Percentiles rank a stretch among this genome's conserved stretches.
These are phyloP conservation scores for Cacatua alba DNA, from an alignment of 2,113 vertebrate species.

Conservation along the genomic window DNA sequence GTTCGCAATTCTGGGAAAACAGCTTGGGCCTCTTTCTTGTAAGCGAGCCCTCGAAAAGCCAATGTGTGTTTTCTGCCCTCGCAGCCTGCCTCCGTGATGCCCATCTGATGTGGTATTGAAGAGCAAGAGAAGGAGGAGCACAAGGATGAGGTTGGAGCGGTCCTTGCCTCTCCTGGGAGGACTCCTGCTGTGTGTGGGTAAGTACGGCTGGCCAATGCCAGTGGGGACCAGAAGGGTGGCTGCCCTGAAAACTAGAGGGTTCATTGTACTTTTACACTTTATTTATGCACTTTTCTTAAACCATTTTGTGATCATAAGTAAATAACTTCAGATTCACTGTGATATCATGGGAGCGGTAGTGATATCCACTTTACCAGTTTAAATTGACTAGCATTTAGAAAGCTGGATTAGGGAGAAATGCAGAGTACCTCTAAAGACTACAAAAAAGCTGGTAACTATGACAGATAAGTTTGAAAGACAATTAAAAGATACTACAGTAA, in stretches of 20 bases:
- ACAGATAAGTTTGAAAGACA: rapidly evolving
- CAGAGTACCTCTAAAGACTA: not conserved
- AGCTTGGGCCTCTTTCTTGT: not conserved
- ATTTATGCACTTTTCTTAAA: not conserved
- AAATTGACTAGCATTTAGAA: not conserved
- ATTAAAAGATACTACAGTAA: no score
- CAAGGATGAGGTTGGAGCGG: not conserved
- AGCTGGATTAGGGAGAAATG: not conserved
- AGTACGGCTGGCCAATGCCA: not conserved
- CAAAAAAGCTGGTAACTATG: rapidly evolving
- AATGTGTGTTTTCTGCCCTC: not conserved
- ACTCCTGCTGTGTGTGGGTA: slow-evolving; percentile 33
- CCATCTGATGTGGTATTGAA: not conserved
- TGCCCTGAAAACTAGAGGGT: not conserved
- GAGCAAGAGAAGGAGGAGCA: not conserved
- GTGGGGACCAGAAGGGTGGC: not conserved
- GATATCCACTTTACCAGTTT: rapidly evolving
- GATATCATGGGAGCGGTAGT: not conserved
- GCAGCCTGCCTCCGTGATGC: not conserved
- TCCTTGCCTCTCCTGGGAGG: not conserved
- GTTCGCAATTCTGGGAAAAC: not conserved
- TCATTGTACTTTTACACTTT: rapidly evolving
- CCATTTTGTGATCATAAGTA: not conserved
- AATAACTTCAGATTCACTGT: not conserved
- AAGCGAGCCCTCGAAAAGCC: not conserved